phyloP scores from a whole-genome alignment of 2,113 vertebrate species.

The human (Homo sapiens) region GRCh38 chr1:202716501-202717000 shows the following conservation, averaged over 20 bases:
- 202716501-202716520: not conserved
- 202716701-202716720: not conserved
- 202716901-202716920: not conserved
- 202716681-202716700: not conserved
- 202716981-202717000: not conserved
- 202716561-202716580: not conserved
- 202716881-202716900: too few species aligned
- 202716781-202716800: not conserved
- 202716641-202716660: not conserved
- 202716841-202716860: not conserved
- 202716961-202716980: not conserved
- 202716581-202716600: not conserved
- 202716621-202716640: too few species aligned
- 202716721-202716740: not conserved
- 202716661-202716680: accelerated
- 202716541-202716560: not conserved
- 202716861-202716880: not conserved
- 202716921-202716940: not conserved
- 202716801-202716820: not conserved
- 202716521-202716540: not conserved
- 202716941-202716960: not conserved
- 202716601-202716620: not conserved
- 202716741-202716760: not conserved
- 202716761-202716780: not conserved
- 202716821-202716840: not conserved